These are phyloP conservation scores for Smutsia gigantea DNA, from an alignment of 2,797 vertebrate genomes.

Conservation along the genomic window DNA sequence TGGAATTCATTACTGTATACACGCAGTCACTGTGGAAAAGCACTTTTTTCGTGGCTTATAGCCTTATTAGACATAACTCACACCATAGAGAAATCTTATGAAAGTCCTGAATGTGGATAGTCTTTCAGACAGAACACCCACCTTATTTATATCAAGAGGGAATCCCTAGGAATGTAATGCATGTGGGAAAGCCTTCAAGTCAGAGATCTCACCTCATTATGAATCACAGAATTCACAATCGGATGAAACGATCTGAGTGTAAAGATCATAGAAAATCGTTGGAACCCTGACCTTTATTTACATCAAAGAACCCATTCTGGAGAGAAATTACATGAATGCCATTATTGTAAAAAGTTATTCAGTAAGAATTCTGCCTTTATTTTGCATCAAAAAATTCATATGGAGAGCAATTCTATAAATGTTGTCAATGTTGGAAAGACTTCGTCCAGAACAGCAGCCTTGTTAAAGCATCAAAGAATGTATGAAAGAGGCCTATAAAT, in stretches of 20 bases:
- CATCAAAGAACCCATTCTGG: not conserved
- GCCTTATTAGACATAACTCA: not conserved
- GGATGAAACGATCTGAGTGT: not conserved
- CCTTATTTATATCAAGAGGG: not conserved
- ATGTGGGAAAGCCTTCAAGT: not conserved
- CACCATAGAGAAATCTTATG: not conserved
- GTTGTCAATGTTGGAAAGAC: not conserved
- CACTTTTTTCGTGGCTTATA: not conserved
- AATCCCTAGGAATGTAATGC: not conserved
- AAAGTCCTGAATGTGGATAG: not conserved
- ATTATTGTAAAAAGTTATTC: not conserved
- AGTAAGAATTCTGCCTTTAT: not conserved
- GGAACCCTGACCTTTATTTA: not conserved
- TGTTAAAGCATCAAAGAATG: not conserved
- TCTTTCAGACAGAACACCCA: not conserved
- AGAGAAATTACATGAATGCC: not conserved
- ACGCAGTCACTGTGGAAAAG: not conserved
- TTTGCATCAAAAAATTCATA: not conserved
- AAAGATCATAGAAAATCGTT: not conserved
- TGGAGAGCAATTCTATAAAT: not conserved
- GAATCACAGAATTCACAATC: not conserved
- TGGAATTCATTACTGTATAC: not conserved
- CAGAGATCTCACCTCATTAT: not conserved
- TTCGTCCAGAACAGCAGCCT: not conserved
- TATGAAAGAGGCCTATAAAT: not conserved